These are phyloP conservation scores for Hippolais icterina DNA, from an alignment of 2,113 vertebrate species.

Conservation along the genomic window DNA sequence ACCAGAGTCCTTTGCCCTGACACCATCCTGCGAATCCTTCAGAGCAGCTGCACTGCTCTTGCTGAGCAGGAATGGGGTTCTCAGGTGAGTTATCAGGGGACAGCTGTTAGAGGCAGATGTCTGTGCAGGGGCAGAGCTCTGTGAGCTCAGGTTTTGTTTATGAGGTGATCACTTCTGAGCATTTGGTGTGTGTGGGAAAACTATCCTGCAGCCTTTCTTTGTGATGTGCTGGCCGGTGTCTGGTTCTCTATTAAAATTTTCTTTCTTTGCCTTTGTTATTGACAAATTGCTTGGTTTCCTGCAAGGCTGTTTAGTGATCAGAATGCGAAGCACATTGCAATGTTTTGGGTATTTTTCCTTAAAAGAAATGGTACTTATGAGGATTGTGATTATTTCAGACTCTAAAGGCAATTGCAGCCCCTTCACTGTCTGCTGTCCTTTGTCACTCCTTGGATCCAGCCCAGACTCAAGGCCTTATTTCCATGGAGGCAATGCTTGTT, in stretches of 20 bases:
- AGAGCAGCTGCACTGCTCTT: not conserved
- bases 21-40: not conserved
- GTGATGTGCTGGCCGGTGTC: not conserved
- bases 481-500: conserved; percentile 54
- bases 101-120: conserved; percentile 32
- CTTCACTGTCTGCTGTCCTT: conserved; percentile 38
- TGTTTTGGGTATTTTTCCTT: not conserved
- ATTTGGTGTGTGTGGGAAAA: not conserved
- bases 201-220: not conserved
- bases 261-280: not conserved
- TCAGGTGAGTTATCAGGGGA: not conserved
- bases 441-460: conserved; percentile 27
- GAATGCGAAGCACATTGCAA: not conserved
- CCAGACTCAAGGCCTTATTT: conserved; percentile 33
- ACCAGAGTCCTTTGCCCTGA: not conserved
- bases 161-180: not conserved
- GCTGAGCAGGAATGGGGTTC: not conserved
- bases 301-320: not conserved
- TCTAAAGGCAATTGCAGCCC: not conserved
- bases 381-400: not conserved
- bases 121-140: not conserved
- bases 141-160: conserved; percentile 4
- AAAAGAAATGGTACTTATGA: not conserved
- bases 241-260: not conserved
- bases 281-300: not conserved